Evolutionary conservation across 1,140 invertebrate genomes (phyloP), one percentile per base, ranked within the genome.

Genomic region (Pollicipes pollicipes): DNA sequence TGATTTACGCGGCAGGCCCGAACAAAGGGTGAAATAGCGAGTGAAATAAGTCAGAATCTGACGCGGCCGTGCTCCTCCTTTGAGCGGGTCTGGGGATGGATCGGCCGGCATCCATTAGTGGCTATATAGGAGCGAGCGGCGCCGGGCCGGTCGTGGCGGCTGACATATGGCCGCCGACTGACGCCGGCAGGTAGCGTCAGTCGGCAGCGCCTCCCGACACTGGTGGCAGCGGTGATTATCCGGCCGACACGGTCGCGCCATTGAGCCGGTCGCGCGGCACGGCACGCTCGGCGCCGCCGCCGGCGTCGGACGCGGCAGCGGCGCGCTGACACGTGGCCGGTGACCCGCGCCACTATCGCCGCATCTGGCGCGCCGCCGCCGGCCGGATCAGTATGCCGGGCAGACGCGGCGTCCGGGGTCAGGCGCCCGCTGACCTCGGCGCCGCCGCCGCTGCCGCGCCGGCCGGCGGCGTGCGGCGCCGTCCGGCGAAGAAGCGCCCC

Each of bases 11-110:
- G 45, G 45, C n/a, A 17, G 13, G 45, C 21, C 17, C 45, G 13
- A 58, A 58, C 45, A 58, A 58, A 58, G 45, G 45, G 45, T 58
- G 45, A 58, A 58, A 58, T 58, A 58, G 45, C 45, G 45, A 58
- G 45, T 58, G 45, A 58, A 58, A 58, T 58, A 58, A 10, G 45
- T 24, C 45, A 10, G 17, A 58, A 58, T 58, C 45, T 21, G 45
- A 21, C 45, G 45, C 45, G 45, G 13, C 24, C 10, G 13, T 2
- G 45, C 24, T 10, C 13, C 45, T 2, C 10, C 45, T 17, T 58
- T 58, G 45, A 58, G 45, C 8, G 45, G 2, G 45, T 2, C 45
- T 6, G 21, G 3, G 24, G 45, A 58, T 58, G 45, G 45, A 58
- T 58, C 10, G 45, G 13, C 17, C 45, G 45, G 45, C 45, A 24